Base-by-base conservation (phyloP, 2,113 vertebrate genomes). In the Takifugu bimaculatus region DNA sequence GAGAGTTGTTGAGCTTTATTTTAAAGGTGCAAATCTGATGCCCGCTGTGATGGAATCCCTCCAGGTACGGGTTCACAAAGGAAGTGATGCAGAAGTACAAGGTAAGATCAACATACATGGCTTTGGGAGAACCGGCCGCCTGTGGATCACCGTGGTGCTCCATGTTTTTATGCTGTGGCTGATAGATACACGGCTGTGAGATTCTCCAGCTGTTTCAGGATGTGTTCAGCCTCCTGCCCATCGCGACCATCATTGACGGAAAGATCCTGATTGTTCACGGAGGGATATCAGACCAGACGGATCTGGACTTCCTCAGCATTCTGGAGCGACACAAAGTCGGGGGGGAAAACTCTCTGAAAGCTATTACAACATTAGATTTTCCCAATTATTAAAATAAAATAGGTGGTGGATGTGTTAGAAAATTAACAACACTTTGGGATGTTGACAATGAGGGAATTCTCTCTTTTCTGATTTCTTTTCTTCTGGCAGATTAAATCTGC, bases 51-150 rank as follows among this genome's bases (percentile, higher is more conserved):
- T 51, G 55, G 32, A 13, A 14, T 50, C 76, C 57, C 92, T 93
- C 68, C 84, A 99, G 97, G 76, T 99, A 99, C 3, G 96, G 96
- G 52, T 98, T 98, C 82, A 95, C 94, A 45, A 97, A 91, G 83
- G 96, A 99, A 91, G 89, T 98, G 79, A 92, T 93, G 51, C 86
- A 84, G 72, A 99, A 99, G 79, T 98, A 99, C 62, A 94, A 92
- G 94, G 97, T 99, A 91, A 76, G 82, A 45, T 55, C 2, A 55
- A 56, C 14, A 49, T 6, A n/a, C 12, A 43, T 1, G 28, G 35
- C 2, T 11, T 39, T 9, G 35, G 35, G 35, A 39, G 35, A 7
- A 6, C 35, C 11, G 35, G 35, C 35, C 35, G 35, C 35, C 35
- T 39, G 35, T 50, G 49, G 25, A 26, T 26, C 32, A 4, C 4